Evolutionary conservation across 2,113 vertebrate genomes (phyloP), one percentile per base, ranked within the genome.

Genomic region (Chrysemys picta): DNA sequence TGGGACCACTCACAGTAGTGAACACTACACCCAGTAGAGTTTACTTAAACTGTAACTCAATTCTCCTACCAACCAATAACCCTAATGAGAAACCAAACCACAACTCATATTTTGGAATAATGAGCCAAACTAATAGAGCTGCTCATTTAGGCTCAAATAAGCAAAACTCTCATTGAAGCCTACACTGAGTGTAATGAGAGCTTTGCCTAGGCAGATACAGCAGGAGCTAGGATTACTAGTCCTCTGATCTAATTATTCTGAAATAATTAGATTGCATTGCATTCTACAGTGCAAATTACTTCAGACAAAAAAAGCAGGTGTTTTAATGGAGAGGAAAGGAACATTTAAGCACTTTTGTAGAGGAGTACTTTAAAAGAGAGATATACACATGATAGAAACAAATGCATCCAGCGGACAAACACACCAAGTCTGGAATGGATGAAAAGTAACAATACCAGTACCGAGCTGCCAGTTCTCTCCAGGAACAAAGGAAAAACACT

Each of bases 201-300:
- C 82, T 95, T 62, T 80, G 8, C 22, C 65, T 53, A 80, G n/a
- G 72, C n/a, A 80, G 22, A 25, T 89, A 62, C 85, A 89, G 81
- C 27, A 82, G 27, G 25, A 95, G 42, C 45, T 47, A 72, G 25
- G 45, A 31, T 79, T 78, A 54, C 8, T 72, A 88, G 8, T 80
- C 80, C 92, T 38, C 47, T 54, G 7, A 92, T 13, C 90, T 25
- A 62, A 5, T 72, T 83, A 82, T 21, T 96, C 47, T 56, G 90
- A 12, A 72, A 93, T 75, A 75, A 75, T 75, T 45, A 22, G 72
- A 75, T 8, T 24, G 21, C 84, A n/a, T 11, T 54, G 6, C 19
- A 42, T 21, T 53, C 82, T 47, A 1, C 38, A 45, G 85, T 1
- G 0, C 5, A 25, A 50, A 82, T 82, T 93, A 38, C 59, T 50